Base-by-base conservation (phyloP, 2,113 vertebrate species). In the Pyxicephalus adspersus region DNA sequence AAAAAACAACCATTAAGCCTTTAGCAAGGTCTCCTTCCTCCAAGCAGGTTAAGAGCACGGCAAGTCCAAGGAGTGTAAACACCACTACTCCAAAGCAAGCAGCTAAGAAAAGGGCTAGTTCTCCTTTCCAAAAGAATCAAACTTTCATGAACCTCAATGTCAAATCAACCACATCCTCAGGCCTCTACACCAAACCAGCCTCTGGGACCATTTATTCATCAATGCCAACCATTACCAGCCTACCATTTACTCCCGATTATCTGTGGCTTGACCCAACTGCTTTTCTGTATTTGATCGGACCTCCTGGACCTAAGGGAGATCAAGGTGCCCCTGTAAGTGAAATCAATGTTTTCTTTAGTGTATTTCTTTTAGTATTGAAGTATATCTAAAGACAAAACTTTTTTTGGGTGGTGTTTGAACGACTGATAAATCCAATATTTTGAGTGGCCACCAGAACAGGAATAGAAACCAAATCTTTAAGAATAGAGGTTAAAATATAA, bases 291-390 rank as follows among this genome's bases (percentile, higher is more conserved):
- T 84, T 96, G 51, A 86, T 89, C 83, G 95, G 93, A 86, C 88
- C 91, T 88, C 92, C 94, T 0, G 95, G 95, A 54, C 84, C 88
- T 83, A 98, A 97, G 90, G 97, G 97, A 87, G 95, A 98, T 84
- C 93, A 91, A 64, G 97, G 97, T 87, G 88, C 89, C 31, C 90
- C 87, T 92, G 97, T 99, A 91, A 92, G 95, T 88, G 68, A 19
- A 78, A 9, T 4, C 7, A 31, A 3, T 34, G 26, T 58, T 74
- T 74, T 74, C 3, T 38, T 74, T 58, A 58, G 16, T 60, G 38
- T 13, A 1, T 45, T 45, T 13, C 11, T 9, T 13, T 45, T 4
- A 38, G 31, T 6, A 34, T 34, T 34, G 6, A n/a, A n/a, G n/a
- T n/a, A n/a, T n/a, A n/a, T n/a, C n/a, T n/a, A n/a, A n/a, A n/a